Percentiles rank a stretch among this genome's conserved stretches.
Evolutionary conservation across 1,140 invertebrate genomes (phyloP).

Genomic region (Pollicipes pollicipes): DNA sequence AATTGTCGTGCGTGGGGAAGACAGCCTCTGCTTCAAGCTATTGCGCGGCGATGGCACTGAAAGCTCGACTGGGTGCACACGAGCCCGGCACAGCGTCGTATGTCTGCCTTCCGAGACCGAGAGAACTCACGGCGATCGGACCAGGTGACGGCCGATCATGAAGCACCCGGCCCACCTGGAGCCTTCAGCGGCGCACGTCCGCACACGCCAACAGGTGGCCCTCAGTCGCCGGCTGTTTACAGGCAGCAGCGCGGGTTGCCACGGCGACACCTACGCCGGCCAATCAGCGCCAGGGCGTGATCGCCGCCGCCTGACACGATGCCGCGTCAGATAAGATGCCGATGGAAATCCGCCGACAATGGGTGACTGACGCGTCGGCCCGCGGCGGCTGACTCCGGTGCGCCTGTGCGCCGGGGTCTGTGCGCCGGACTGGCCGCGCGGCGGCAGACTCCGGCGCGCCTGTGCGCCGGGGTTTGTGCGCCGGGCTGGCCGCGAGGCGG

Average conservation of each 20-base stretch:
- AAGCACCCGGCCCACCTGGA: neutral
- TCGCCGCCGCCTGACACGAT: neutral
- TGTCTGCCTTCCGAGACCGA: neutral
- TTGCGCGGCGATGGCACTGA: too few relatives aligned
- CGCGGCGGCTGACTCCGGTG: too few relatives aligned
- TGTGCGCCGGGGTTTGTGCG: neutral
- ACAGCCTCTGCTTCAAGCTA: too few relatives aligned
- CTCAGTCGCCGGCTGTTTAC: neutral
- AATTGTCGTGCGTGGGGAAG: too few relatives aligned
- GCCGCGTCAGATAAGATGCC: neutral
- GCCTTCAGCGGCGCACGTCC: neutral
- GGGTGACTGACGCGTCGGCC: neutral
- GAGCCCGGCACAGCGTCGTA: too few relatives aligned
- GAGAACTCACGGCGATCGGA: neutral
- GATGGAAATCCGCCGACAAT: neutral
- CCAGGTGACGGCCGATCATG: neutral
- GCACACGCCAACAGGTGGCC: neutral
- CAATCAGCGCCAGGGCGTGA: neutral
- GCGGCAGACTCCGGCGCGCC: too few relatives aligned
- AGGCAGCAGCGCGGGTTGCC: neutral
- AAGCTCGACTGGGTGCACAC: too few relatives aligned
- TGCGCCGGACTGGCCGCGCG: neutral
- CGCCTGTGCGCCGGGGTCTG: too few relatives aligned
- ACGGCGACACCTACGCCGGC: neutral
- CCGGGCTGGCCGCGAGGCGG: too few relatives aligned